Evolutionary conservation across 2,888 invertebrate species (phyloP).

Genomic region (Catocala nupta): DNA sequence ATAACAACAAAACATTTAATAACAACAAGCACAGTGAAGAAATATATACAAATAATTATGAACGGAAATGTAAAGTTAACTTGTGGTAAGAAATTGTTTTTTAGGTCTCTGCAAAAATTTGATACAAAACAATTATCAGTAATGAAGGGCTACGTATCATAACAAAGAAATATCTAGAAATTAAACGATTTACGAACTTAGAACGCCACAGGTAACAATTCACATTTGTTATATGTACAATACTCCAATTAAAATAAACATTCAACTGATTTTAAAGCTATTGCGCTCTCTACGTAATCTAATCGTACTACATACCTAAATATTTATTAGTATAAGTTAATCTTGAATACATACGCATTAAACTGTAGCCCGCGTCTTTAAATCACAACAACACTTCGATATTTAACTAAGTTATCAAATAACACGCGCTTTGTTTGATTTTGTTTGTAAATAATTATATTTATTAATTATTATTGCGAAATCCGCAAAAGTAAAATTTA

Average conservation of each 20-base stretch:
- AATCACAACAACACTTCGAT: constrained; percentile 12
- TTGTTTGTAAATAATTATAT: constrained; percentile 15
- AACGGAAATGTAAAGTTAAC: too few relatives aligned
- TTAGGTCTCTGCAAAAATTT: too few relatives aligned
- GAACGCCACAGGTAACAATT: too few relatives aligned
- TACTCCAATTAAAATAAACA: too few relatives aligned
- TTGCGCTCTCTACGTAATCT: constrained; percentile 7
- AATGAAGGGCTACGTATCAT: constrained; percentile 2
- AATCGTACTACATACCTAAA: background rate
- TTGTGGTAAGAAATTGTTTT: too few relatives aligned
- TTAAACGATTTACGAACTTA: background rate
- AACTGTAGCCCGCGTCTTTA: constrained; percentile 22
- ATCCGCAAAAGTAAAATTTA: constrained; percentile 27
- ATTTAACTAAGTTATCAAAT: constrained; percentile 9
- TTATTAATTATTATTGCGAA: constrained; percentile 20
- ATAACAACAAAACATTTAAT: too few relatives aligned
- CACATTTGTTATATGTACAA: too few relatives aligned
- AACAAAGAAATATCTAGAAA: constrained; percentile 30
- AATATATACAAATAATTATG: too few relatives aligned
- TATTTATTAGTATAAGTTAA: background rate
- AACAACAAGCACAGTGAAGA: too few relatives aligned
- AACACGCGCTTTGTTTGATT: constrained; percentile 3
- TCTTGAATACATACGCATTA: constrained; percentile 40
- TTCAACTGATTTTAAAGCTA: background rate
- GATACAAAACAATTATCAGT: too few relatives aligned